Conservation (phyloP, 1,140 invertebrate genomes). For the Papilio helenus region DNA sequence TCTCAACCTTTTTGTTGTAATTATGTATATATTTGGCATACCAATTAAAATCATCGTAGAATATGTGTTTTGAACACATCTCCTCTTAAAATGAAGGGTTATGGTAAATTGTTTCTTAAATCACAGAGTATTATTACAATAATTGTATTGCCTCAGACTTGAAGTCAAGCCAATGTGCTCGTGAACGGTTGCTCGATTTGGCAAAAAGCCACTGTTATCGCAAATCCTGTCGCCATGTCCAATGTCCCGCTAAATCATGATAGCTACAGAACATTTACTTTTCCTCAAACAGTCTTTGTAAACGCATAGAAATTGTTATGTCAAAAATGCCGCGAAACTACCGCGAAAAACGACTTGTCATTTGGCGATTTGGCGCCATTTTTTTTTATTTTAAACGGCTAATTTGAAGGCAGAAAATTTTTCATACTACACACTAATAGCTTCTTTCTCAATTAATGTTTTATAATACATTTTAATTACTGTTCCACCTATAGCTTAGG, state of each 20-base stretch:
- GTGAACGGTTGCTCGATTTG: slow-evolving; percentile 1
- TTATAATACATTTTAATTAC: too few species aligned
- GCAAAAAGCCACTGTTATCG: slow-evolving; percentile 28
- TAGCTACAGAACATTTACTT: slow-evolving; percentile 12
- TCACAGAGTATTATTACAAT: neutral
- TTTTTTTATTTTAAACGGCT: too few species aligned
- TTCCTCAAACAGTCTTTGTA: slow-evolving; percentile 9
- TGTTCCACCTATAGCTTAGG: too few species aligned
- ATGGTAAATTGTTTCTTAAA: neutral
- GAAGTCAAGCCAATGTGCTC: neutral
- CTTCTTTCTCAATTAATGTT: too few species aligned
- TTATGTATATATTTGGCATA: too few species aligned
- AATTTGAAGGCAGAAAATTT: too few species aligned
- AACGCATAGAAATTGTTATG: neutral
- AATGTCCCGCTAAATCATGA: slow-evolving; percentile 25
- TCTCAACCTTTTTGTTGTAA: too few species aligned
- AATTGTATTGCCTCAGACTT: slow-evolving; percentile 4
- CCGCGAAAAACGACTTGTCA: neutral
- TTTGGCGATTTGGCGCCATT: neutral
- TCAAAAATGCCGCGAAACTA: neutral
- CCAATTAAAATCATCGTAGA: too few species aligned
- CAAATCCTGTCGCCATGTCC: slow-evolving; percentile 23
- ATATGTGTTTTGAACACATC: too few species aligned
- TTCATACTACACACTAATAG: too few species aligned
- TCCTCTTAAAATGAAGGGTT: too few species aligned